phyloP scores from a whole-genome alignment of 2,888 invertebrate species.

The Diaphora mendica region DNA sequence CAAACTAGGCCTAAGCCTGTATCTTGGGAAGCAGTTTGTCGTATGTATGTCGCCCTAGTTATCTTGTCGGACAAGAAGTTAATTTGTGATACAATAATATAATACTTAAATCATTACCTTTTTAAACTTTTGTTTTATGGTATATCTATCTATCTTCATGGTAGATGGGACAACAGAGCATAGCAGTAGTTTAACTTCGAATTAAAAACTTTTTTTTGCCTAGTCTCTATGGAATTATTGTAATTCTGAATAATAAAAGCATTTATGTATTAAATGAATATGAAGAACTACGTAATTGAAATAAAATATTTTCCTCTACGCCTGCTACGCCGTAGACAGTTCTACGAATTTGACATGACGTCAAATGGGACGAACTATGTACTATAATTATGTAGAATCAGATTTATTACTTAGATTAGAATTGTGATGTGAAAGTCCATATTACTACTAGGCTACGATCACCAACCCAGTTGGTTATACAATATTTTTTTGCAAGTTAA shows the following conservation, averaged over 20 bases:
- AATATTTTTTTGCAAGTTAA: not conserved
- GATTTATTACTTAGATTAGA: not conserved
- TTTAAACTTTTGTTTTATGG: too few relatives aligned
- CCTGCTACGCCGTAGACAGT: slow-evolving; percentile 8
- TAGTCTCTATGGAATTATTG: not conserved
- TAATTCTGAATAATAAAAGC: not conserved
- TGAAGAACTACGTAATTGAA: slow-evolving; percentile 75
- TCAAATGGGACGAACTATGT: not conserved
- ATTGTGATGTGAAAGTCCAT: too few relatives aligned
- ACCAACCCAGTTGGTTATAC: not conserved
- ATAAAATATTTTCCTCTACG: not conserved
- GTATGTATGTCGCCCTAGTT: not conserved
- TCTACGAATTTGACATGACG: not conserved
- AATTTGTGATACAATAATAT: not conserved
- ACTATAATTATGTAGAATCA: too few relatives aligned
- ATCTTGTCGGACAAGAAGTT: not conserved
- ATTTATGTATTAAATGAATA: slow-evolving; percentile 91
- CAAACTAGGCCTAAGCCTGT: too few relatives aligned
- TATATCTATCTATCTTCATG: too few relatives aligned
- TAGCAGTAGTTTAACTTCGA: not conserved
- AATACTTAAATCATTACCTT: too few relatives aligned
- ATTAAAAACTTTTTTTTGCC: not conserved
- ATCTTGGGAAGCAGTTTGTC: too few relatives aligned
- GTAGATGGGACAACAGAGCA: too few relatives aligned
- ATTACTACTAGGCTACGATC: not conserved